phyloP scores from a whole-genome alignment of 2,113 vertebrate genomes.

The Labrus mixtus region DNA sequence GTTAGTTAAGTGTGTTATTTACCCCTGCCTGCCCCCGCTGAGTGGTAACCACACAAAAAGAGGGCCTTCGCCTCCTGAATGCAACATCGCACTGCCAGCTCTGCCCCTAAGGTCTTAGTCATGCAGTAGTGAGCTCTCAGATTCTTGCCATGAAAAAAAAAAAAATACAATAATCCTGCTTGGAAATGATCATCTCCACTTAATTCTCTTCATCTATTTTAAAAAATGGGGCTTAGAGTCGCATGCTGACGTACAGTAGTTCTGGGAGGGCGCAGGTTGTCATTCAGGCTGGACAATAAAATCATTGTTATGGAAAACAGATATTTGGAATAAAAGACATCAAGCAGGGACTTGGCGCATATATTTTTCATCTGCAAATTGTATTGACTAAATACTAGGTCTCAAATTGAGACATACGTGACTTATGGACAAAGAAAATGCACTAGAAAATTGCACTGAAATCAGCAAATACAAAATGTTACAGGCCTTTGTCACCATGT shows the following conservation, averaged over 20 bases:
- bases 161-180: conserved; percentile 56
- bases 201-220: conserved; percentile 18
- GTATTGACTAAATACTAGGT: not conserved
- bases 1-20: conserved; percentile 78
- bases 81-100: conserved; percentile 33
- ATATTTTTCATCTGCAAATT: not conserved
- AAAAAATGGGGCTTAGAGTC: conserved; percentile 22
- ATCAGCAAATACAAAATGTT: not conserved
- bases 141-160: conserved; percentile 46
- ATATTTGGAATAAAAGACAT: conserved; percentile 9
- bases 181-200: conserved; percentile 27
- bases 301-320: conserved; percentile 21
- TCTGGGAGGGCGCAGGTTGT: not conserved
- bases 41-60: conserved; percentile 58
- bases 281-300: conserved; percentile 13
- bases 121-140: conserved; percentile 42
- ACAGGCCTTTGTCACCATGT: not conserved
- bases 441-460: conserved; percentile 3
- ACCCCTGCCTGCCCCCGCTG: conserved; percentile 64
- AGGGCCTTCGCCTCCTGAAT: conserved; percentile 42
- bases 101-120: conserved; percentile 41
- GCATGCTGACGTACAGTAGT: conserved; percentile 26
- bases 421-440: conserved; percentile 1
- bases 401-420: not conserved
- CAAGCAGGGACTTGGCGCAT: not conserved